Evolutionary conservation across 2,113 vertebrate genomes (phyloP), one percentile per base, ranked within the genome.

Genomic region (Mastomys natalensis): DNA sequence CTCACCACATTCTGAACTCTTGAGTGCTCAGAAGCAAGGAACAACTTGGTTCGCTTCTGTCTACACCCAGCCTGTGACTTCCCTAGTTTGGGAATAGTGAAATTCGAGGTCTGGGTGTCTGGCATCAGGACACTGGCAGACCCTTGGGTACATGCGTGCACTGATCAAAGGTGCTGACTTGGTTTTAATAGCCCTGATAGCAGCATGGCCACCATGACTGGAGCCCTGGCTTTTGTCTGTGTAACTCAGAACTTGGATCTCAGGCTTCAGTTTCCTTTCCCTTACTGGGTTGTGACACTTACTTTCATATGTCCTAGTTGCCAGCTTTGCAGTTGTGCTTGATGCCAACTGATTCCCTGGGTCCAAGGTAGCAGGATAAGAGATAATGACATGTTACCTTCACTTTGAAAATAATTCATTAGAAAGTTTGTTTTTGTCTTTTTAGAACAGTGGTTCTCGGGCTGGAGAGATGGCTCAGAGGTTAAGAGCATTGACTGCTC

Each of bases 201-300:
- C 24, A 13, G 9, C 0, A 0, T 26, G 40, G 62, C 37, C 43
- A 26, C 26, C 8, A 13, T 86, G 37, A 2, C 48, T 51, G 10
- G 53, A 45, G 26, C 51, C 34, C 15, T 0, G 31, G 64, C 70
- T 91, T 96, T 51, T 43, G 22, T 43, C 29, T 84, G 17, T 0
- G 1, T 31, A 84, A 37, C 43, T 81, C 0, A 3, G 24, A 87
- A 74, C 17, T 72, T 8, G 5, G 17, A 72, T 89, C 53, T 88
- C 55, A 74, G 93, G 43, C 21, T 78, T 73, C 21, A 26, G 21
- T 76, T 96, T 70, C 13, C 40, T 53, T 82, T 94, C 7, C 22
- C 29, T 91, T 43, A 17, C 51, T 91, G 86, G 66, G 17, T 70
- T 1, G 0, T 74, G 60, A 60, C 62, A 53, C 53, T 80, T 62